Base-by-base conservation (phyloP, 2,888 invertebrate species). In the Oconnorella tubifera region DNA sequence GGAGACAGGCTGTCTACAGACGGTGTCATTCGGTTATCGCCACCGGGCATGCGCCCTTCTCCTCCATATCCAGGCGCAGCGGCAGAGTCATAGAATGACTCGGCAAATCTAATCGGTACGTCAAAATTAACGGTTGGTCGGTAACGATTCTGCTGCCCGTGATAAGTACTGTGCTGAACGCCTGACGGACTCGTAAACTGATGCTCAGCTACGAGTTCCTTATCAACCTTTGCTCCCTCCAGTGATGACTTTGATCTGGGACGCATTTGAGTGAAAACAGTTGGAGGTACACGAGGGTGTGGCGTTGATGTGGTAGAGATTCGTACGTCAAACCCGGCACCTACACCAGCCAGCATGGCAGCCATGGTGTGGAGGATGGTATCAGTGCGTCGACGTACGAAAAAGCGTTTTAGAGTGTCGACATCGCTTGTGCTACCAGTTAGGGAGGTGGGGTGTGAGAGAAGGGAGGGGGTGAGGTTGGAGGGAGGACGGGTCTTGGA, bases 251-350 rank as follows among this genome's bases (percentile, higher is more conserved):
- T 23, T 6, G 10, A 19, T 19, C 40, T 40, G 10, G 19, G 19
- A 10, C 40, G 10, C 19, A 14, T 19, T 14, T 19, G 10, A 14
- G 10, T 19, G 19, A 40, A 10, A 14, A 19, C 40, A 19, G 10
- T 40, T 40, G 40, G 40, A 58, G 70, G 68, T 25, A 76, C 69
- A 62, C 72, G 73, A 1, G 79, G 78, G 69, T 78, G 78, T 59
- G 77, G 74, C 31, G 75, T 76, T 1, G 75, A 72, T n/a, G 75
- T 75, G 70, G 92, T 93, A 55, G 91, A 90, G 81, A 91, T 86
- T 76, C 93, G 87, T 62, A 96, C 89, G 85, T 96, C 95, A 79
- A 91, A 94, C 0, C 95, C 96, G 49, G 91, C 90, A 14, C 75
- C 79, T 49, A 96, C 90, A 29, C 92, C 89, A 2, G 94, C 94